Base-by-base conservation (phyloP, 2,888 invertebrate genomes). In the Malacosoma neustria region DNA sequence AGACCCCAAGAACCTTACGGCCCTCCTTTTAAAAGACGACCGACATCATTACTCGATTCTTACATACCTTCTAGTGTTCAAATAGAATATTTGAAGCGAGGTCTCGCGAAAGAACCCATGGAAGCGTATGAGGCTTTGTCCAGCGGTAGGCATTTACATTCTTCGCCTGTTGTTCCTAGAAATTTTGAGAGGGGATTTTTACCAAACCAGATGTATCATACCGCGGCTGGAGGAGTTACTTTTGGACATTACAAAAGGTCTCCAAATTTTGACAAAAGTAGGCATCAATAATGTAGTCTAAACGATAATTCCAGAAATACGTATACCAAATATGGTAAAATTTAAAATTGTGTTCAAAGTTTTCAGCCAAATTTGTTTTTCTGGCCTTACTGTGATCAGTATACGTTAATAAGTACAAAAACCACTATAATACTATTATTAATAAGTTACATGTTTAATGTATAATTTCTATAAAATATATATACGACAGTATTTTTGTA, bases 61-160 rank as follows among this genome's bases (percentile, higher is more conserved):
- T 89, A 89, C 37, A 82, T 89, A 38, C 90, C 89, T 32, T 89
- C 89, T 29, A 85, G 85, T 51, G 56, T 89, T 39, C 87, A 87
- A 49, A 43, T 76, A 13, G 85, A 86, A 46, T 87, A 86, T 34
- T 47, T 87, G 33, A 87, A 84, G 45, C 61, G 80, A 50, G 87
- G 87, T 30, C 65, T 68, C 32, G 59, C 71, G 4, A 82, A 75
- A 42, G 84, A 87, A 43, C 81, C 85, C 4, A 32, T 74, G 9
- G 54, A 68, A 1, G 72, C 77, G 0, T 87, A 82, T 30, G 87
- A 87, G 22, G 76, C 80, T 2, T 47, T 87, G 36, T 68, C 82
- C 0, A 74, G 55, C 39, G 74, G 72, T 1, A 63, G 75, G 11
- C 69, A 71, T 36, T 63, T 66, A 30, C 48, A 63, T 0, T 63